A percentile compares a stretch with the other conserved stretches of the same genome.
These are phyloP conservation scores for Mallateleia sp. DNA, from an alignment of 2,888 invertebrate species.

Conservation along the genomic window DNA sequence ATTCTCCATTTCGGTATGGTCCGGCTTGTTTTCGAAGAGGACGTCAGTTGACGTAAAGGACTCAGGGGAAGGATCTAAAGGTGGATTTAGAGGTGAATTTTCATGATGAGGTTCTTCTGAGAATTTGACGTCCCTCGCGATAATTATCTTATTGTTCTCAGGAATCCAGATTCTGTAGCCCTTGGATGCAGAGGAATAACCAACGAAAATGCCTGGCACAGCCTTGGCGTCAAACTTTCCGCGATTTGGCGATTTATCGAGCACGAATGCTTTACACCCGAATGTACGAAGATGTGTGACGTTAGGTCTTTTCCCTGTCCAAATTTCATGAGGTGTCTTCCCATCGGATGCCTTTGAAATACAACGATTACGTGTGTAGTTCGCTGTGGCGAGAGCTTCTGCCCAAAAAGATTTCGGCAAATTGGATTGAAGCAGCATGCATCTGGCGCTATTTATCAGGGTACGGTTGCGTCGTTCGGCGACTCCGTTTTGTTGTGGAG, in stretches of 20 bases:
- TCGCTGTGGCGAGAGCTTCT: not conserved
- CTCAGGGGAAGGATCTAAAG: not conserved
- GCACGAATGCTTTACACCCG: constrained; percentile 72
- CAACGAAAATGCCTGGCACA: constrained; percentile 29
- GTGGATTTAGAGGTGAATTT: not conserved
- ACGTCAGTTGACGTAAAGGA: not conserved
- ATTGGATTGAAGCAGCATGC: too few species aligned
- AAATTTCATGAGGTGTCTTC: not conserved
- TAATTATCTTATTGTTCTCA: constrained; percentile 21
- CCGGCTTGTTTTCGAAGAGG: not conserved
- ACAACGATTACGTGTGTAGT: not conserved
- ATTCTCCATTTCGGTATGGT: not conserved
- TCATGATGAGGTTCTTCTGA: constrained; percentile 23
- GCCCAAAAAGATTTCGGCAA: too few species aligned
- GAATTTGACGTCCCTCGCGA: constrained; percentile 70
- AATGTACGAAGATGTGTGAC: constrained; percentile 75
- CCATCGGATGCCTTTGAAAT: constrained; percentile 35
- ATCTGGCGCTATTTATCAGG: too few species aligned
- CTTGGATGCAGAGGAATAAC: constrained; percentile 73
- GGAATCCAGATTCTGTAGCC: constrained; percentile 67
- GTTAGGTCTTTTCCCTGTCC: not conserved
- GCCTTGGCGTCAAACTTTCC: constrained; percentile 68
- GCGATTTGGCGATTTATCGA: constrained; percentile 50
- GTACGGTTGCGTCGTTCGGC: too few species aligned
- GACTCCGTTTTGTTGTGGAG: too few species aligned